These are phyloP conservation scores for Noturus placidus DNA, from an alignment of 2,113 vertebrate genomes.

Conservation along the genomic window DNA sequence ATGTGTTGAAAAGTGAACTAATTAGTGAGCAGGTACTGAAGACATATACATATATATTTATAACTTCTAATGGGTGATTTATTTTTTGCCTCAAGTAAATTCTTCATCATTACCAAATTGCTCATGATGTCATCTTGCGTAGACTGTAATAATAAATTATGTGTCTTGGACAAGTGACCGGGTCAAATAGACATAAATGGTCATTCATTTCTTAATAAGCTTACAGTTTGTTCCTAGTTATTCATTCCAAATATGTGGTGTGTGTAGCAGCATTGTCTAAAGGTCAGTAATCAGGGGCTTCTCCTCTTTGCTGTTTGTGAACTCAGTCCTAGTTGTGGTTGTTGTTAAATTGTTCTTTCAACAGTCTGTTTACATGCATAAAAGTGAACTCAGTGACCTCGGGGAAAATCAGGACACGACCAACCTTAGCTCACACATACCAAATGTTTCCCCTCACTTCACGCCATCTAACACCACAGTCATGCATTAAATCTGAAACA, in stretches of 20 bases:
- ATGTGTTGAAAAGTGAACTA: slow-evolving; percentile 8
- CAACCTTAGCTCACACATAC: not conserved
- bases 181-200: slow-evolving; percentile 24
- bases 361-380: not conserved
- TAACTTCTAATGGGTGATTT: slow-evolving; percentile 6
- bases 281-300: not conserved
- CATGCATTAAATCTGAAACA: slow-evolving; percentile 27
- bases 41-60: slow-evolving; percentile 6
- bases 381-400: not conserved
- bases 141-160: not conserved
- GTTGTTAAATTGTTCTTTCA: not conserved
- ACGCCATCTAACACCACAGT: slow-evolving; percentile 4
- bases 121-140: not conserved
- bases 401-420: slow-evolving; percentile 1
- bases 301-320: not conserved
- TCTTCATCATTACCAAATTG: slow-evolving; percentile 13
- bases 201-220: not conserved
- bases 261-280: not conserved
- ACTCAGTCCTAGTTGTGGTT: not conserved
- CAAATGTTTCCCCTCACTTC: not conserved
- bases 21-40: not conserved
- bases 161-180: not conserved
- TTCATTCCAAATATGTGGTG: slow-evolving; percentile 6
- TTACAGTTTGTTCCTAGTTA: not conserved
- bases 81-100: slow-evolving; percentile 4